A percentile compares a stretch with the other conserved stretches of the same genome.
phyloP scores from a whole-genome alignment of 1,140 invertebrate genomes.

The Propsilocerus akamusi region DNA sequence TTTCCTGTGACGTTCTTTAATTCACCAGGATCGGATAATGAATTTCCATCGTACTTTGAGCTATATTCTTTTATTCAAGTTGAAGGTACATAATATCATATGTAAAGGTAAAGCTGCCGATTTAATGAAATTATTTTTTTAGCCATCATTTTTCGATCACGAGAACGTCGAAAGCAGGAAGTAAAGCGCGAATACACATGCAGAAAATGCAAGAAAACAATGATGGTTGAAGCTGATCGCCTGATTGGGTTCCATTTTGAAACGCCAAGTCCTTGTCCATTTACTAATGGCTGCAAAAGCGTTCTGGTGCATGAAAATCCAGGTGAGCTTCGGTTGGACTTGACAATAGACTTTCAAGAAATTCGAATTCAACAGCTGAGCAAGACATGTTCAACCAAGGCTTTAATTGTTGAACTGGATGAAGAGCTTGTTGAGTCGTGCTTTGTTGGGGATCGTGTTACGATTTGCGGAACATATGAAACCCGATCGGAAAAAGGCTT shows the following conservation, averaged over 20 bases:
- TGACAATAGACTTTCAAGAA: background rate
- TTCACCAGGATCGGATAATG: too few relatives aligned
- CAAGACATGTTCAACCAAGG: background rate
- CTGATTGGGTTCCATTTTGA: background rate
- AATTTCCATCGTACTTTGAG: too few relatives aligned
- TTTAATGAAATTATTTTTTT: too few relatives aligned
- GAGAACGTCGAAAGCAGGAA: background rate
- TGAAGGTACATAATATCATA: too few relatives aligned
- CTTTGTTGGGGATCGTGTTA: constrained; percentile 76
- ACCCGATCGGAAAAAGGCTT: background rate
- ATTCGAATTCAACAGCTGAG: background rate
- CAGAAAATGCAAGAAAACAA: background rate
- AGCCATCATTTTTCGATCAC: background rate
- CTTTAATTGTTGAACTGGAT: constrained; percentile 61
- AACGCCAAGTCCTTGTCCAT: background rate
- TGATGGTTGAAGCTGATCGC: background rate
- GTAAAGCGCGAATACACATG: background rate
- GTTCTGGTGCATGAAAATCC: background rate
- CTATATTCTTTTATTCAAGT: too few relatives aligned
- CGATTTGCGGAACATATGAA: constrained; percentile 37
- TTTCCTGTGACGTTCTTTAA: too few relatives aligned
- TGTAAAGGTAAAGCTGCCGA: too few relatives aligned
- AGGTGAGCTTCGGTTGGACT: background rate
- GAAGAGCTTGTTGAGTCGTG: constrained; percentile 75
- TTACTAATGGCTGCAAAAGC: background rate